A percentile compares a stretch with the other conserved stretches of the same genome.
These are phyloP conservation scores for Dendronephthya gigantea DNA, from an alignment of 64 coral and sea anemone species.

Conservation along the genomic window DNA sequence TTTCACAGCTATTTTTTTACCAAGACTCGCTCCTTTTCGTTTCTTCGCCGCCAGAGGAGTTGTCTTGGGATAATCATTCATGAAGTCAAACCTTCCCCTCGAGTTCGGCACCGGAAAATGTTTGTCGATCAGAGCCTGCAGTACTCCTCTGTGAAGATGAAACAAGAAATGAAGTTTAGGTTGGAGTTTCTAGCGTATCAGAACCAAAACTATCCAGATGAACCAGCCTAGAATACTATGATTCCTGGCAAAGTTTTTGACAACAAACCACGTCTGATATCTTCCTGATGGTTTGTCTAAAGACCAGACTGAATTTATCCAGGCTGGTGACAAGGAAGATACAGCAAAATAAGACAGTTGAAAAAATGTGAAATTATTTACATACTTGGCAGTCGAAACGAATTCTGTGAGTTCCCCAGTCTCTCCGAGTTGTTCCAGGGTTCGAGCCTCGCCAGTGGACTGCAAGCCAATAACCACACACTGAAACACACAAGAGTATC, in stretches of 20 bases:
- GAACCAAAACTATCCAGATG: too few relatives aligned
- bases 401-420: constrained; percentile 77
- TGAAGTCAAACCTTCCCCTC: constrained; percentile 52
- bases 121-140: constrained; percentile 77
- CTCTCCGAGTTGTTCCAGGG: constrained; percentile 82
- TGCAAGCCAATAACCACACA: constrained; percentile 89
- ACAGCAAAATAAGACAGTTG: too few relatives aligned
- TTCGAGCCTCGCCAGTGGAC: constrained; percentile 93
- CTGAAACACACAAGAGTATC: constrained; percentile 32
- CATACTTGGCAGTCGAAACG: constrained; percentile 95
- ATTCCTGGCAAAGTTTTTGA: not conserved
- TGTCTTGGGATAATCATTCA: constrained; percentile 16
- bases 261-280: not conserved
- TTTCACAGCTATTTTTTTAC: not conserved
- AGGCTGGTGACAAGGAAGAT: too few relatives aligned
- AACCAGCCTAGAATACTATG: not conserved
- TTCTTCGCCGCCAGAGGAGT: not conserved
- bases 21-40: not conserved
- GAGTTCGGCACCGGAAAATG: constrained; percentile 76
- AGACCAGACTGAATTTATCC: too few relatives aligned
- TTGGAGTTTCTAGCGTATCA: too few relatives aligned
- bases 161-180: not conserved
- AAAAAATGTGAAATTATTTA: too few relatives aligned
- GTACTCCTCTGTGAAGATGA: constrained; percentile 56
- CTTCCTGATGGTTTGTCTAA: too few relatives aligned